These are phyloP conservation scores for Ornithoptera alexandrae DNA, from an alignment of 2,888 invertebrate species.

Conservation along the genomic window DNA sequence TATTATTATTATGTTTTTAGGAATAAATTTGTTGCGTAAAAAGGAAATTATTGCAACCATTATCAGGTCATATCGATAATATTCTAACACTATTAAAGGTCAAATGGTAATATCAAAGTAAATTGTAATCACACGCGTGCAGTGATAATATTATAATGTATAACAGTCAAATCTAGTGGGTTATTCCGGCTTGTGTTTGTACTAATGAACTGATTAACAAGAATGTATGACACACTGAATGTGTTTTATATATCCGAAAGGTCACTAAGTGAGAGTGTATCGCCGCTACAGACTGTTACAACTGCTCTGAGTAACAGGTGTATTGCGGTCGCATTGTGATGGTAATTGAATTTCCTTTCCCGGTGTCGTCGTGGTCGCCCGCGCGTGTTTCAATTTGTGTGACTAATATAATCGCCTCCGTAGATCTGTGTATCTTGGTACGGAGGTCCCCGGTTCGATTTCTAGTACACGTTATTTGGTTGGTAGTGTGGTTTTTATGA, in stretches of 20 bases:
- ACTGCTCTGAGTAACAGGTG: constrained; percentile 34
- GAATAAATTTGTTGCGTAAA: too few species aligned
- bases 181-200: constrained; percentile 3
- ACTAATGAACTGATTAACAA: constrained; percentile 5
- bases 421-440: too few species aligned
- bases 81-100: neutral
- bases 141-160: constrained; percentile 5
- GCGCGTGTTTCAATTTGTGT: too few species aligned
- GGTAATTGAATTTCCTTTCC: constrained; percentile 63
- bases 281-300: constrained; percentile 37
- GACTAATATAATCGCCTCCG: too few species aligned
- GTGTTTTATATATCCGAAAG: constrained; percentile 1
- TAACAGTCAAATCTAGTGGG: neutral
- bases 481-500: too few species aligned
- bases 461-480: too few species aligned
- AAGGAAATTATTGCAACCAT: too few species aligned
- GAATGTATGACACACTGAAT: constrained; percentile 6
- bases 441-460: too few species aligned
- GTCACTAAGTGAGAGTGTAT: constrained; percentile 28
- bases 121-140: neutral
- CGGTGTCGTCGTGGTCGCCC: constrained; percentile 33
- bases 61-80: too few species aligned
- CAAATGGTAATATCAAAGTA: constrained; percentile 1
- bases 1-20: too few species aligned
- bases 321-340: constrained; percentile 48